Conservation (phyloP, 2,113 vertebrate species). For the Butorides virescens region DNA sequence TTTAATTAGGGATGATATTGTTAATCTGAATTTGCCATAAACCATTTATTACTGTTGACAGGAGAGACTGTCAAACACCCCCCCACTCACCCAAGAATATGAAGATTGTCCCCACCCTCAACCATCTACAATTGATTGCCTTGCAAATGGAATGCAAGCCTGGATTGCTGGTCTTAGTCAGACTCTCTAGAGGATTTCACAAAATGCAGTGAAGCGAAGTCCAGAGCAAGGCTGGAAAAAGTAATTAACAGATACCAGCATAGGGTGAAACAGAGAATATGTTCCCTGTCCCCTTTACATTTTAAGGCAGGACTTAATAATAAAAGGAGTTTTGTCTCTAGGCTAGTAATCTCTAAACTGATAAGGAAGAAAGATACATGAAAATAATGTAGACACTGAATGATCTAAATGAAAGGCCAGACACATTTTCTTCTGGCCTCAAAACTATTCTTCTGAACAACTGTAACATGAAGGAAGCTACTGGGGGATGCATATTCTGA, state of each 20-base stretch:
- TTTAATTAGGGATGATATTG: neutral
- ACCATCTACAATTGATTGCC: neutral
- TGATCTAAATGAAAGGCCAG: neutral
- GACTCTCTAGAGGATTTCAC: neutral
- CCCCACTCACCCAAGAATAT: neutral
- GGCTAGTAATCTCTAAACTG: neutral
- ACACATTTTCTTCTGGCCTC: neutral
- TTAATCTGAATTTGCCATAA: neutral
- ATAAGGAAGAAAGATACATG: neutral
- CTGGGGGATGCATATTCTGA: neutral
- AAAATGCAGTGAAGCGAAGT: neutral
- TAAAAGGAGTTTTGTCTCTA: neutral
- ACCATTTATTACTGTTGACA: neutral
- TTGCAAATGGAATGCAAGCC: neutral
- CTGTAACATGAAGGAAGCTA: neutral
- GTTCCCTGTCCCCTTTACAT: neutral
- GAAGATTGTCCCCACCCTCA: neutral
- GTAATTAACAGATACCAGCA: neutral
- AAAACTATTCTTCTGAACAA: neutral
- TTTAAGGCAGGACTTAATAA: neutral
- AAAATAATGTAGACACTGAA: neutral
- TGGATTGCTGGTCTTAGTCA: neutral
- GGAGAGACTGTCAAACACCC: neutral
- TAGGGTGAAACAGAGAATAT: neutral
- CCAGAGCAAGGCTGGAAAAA: neutral